Evolutionary conservation across 2,113 vertebrate genomes (phyloP), one percentile per base, ranked within the genome.

Genomic region (Semnornis frantzii): DNA sequence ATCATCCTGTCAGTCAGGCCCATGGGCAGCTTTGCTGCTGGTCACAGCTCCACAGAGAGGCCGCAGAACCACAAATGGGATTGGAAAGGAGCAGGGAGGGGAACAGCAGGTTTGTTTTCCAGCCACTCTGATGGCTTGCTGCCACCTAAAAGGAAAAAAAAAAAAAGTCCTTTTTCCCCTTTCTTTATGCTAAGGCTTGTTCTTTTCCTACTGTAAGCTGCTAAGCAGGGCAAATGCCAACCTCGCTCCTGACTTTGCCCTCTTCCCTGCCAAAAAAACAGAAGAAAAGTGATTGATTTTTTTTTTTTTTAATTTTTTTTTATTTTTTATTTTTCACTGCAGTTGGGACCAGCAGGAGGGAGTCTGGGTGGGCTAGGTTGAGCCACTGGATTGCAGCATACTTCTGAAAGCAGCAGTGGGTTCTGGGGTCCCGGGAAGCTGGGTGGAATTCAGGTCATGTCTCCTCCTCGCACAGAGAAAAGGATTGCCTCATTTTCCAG

Each of bases 401-500:
- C 57, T 65, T 3, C 59, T 20, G 21, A 17, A 28, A 52, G 23
- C 82, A 62, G 17, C 31, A 11, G 63, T 46, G 58, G 50, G 84
- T 68, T 31, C 42, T 57, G 78, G 78, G 48, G 55, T 91, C 88
- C 82, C 1, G 0, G 14, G 59, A 60, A 80, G 50, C 46, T 3
- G 10, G 31, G 33, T 57, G 12, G 74, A 65, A 73, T 70, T 82
- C 4, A 19, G 27, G 39, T 69, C 15, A 34, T 59, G 50, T 92
- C 75, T 90, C 59, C 54, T 87, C 44, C 9, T 63, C 4, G 7
- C 69, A 6, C 58, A 15, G 0, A 82, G 62, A 68, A 69, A 64
- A 75, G 52, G 88, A 76, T 95, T 80, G 88, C 85, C 86, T 90
- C 85, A 77, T 94, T 90, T 94, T 92, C 64, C 88, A 85, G 95